phyloP scores from a whole-genome alignment of 64 coral and sea anemone genomes.

The Montipora sp. region DNA sequence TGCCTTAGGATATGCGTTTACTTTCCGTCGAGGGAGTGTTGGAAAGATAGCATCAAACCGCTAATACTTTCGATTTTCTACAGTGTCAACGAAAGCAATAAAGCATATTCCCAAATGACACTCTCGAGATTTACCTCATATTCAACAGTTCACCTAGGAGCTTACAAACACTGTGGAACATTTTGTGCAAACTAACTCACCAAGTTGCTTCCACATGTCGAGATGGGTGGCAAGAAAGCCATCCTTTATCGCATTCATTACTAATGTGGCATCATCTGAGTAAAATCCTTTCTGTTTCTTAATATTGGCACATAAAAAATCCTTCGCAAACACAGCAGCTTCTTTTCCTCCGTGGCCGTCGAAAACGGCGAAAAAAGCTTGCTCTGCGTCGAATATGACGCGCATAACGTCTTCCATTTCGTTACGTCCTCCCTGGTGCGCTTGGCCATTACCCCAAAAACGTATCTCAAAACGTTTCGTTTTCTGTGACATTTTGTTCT shows the following conservation, averaged over 20 bases:
- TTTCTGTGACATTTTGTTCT: slow-evolving; percentile 19
- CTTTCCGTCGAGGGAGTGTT: slow-evolving; percentile 31
- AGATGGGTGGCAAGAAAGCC: slow-evolving; percentile 69
- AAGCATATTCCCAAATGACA: background rate
- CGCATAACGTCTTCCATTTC: slow-evolving; percentile 93
- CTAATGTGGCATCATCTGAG: slow-evolving; percentile 69
- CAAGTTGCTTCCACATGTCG: slow-evolving; percentile 78
- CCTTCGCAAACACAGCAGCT: slow-evolving; percentile 82
- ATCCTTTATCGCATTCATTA: slow-evolving; percentile 87
- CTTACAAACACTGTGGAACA: background rate
- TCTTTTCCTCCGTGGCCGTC: slow-evolving; percentile 91
- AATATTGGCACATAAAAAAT: slow-evolving; percentile 84
- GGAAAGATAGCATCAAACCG: slow-evolving; percentile 9
- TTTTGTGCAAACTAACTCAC: slow-evolving; percentile 57
- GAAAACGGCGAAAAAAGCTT: slow-evolving; percentile 88
- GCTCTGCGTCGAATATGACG: slow-evolving; percentile 73
- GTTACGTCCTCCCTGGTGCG: slow-evolving; percentile 84
- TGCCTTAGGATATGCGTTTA: slow-evolving; percentile 21
- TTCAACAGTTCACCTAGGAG: background rate
- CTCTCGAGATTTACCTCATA: background rate
- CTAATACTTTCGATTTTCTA: background rate
- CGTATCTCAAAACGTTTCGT: slow-evolving; percentile 54
- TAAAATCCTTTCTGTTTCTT: slow-evolving; percentile 93
- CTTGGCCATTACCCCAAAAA: slow-evolving; percentile 84
- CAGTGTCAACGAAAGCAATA: background rate